phyloP scores from a whole-genome alignment of 2,797 vertebrate genomes.

The Hylomyscus alleni region DNA sequence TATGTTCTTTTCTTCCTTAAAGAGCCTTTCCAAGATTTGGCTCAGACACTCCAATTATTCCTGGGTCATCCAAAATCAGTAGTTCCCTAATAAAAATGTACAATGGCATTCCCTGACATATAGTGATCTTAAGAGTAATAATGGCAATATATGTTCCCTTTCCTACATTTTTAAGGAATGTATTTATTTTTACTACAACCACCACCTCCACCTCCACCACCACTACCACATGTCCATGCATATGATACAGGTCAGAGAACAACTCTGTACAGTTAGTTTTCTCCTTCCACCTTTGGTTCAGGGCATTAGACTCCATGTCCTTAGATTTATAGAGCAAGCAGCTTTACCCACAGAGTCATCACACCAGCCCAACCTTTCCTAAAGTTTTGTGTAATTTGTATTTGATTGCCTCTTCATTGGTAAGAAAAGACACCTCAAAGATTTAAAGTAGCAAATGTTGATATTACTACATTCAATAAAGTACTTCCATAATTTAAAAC shows the following conservation, averaged over 20 bases:
- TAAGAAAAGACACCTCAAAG: conserved; percentile 60
- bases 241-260: neutral
- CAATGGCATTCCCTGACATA: neutral
- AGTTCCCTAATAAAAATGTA: conserved; percentile 47
- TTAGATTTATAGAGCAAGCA: neutral
- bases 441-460: neutral
- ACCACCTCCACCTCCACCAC: neutral
- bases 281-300: neutral
- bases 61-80: conserved; percentile 1
- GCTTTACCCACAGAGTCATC: neutral
- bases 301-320: neutral
- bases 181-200: neutral
- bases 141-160: neutral
- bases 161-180: neutral
- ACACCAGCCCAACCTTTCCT: neutral
- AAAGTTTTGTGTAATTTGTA: conserved; percentile 41
- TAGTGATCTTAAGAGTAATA: neutral
- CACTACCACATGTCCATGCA: neutral
- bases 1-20: conserved; percentile 50
- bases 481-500: conserved; percentile 36
- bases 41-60: conserved; percentile 26
- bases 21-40: neutral
- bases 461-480: conserved; percentile 46
- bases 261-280: neutral
- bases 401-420: neutral